These are phyloP conservation scores for Thunnus maccoyii DNA, from an alignment of 2,113 vertebrate species.

Conservation along the genomic window DNA sequence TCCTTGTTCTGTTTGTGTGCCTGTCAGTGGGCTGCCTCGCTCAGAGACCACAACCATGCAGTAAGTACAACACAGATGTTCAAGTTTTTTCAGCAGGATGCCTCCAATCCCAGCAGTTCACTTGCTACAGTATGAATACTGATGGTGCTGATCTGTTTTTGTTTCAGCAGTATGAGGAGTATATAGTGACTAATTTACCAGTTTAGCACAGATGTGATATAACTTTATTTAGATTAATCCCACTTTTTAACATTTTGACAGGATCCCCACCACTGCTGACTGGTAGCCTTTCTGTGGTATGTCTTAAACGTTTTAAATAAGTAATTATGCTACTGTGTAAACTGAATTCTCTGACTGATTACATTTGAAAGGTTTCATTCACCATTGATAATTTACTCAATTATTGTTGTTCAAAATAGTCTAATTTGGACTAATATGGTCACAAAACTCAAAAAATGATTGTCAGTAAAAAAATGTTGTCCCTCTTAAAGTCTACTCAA, in stretches of 20 bases:
- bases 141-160: background rate
- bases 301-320: background rate
- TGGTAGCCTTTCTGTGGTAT: slow-evolving; percentile 56
- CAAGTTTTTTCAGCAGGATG: background rate
- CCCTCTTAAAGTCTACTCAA: slow-evolving; percentile 49
- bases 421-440: background rate
- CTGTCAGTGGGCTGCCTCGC: slow-evolving; percentile 57
- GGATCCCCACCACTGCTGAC: slow-evolving; percentile 56
- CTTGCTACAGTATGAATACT: too few species aligned
- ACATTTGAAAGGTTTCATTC: background rate
- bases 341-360: background rate
- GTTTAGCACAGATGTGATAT: background rate
- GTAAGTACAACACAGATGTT: slow-evolving; percentile 66
- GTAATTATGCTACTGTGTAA: background rate
- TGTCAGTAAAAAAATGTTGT: background rate
- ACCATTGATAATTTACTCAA: background rate
- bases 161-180: background rate
- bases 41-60: slow-evolving; percentile 71
- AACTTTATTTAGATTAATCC: background rate
- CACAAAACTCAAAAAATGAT: background rate
- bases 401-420: background rate
- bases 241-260: slow-evolving; percentile 10
- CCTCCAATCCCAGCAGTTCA: background rate
- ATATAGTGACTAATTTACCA: background rate
- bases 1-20: slow-evolving; percentile 51